phyloP scores from a whole-genome alignment of 2,888 invertebrate species.

The Dione vanillae region DNA sequence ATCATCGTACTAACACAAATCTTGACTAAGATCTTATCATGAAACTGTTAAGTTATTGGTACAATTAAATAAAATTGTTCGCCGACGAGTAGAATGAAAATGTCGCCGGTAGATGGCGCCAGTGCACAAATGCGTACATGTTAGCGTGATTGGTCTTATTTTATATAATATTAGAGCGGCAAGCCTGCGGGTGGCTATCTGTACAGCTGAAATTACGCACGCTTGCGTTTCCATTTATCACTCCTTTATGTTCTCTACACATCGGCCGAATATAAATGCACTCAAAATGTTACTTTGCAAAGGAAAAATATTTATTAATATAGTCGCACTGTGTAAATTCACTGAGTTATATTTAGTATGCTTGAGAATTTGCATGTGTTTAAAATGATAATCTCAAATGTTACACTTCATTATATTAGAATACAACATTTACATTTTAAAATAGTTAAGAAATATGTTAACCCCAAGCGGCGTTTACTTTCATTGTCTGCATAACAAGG shows the following conservation, averaged over 20 bases:
- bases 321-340: neutral
- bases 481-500: constrained; percentile 42
- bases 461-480: constrained; percentile 36
- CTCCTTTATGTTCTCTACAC: constrained; percentile 28
- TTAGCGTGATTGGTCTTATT: constrained; percentile 48
- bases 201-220: constrained; percentile 57
- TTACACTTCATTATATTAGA: constrained; percentile 20
- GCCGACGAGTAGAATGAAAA: constrained; percentile 36
- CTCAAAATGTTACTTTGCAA: constrained; percentile 17
- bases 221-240: constrained; percentile 62
- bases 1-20: constrained; percentile 21
- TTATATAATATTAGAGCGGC: constrained; percentile 32
- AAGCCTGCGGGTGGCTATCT: constrained; percentile 47
- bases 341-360: neutral
- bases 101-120: constrained; percentile 38
- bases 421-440: constrained; percentile 39
- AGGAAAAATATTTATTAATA: constrained; percentile 5
- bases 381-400: neutral
- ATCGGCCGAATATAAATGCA: constrained; percentile 21
- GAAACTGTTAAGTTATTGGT: constrained; percentile 39
- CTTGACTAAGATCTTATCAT: constrained; percentile 30
- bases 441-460: constrained; percentile 34
- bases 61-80: constrained; percentile 29
- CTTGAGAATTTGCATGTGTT: neutral
- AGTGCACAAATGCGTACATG: constrained; percentile 46